Evolutionary conservation across 1,140 invertebrate species (phyloP).

Genomic region (Drosophila tani): DNA sequence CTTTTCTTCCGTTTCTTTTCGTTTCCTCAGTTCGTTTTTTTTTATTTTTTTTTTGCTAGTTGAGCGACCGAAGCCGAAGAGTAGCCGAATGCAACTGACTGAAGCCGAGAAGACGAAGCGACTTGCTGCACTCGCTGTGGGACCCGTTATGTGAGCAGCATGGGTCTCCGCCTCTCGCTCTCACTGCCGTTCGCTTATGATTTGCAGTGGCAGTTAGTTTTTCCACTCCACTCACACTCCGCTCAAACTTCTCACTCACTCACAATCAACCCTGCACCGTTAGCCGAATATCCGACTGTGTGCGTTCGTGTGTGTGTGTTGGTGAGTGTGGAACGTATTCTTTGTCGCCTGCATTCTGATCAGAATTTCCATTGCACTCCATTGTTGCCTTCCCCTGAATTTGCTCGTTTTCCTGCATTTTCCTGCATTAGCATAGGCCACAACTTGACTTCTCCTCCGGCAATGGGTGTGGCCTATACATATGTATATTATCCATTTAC

Average conservation of each 20-base stretch:
- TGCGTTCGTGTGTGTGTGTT: constrained; percentile 1
- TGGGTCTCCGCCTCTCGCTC: constrained; percentile 1
- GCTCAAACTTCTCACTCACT: constrained; percentile 27
- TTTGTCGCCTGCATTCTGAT: constrained; percentile 57
- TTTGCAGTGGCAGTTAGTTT: constrained; percentile 58
- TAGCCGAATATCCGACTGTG: constrained; percentile 20
- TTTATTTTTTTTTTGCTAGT: neutral
- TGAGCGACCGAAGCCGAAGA: constrained; percentile 35
- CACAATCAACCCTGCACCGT: constrained; percentile 45
- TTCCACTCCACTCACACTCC: constrained; percentile 27
- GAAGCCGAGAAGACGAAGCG: constrained; percentile 18
- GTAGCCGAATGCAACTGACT: constrained; percentile 72
- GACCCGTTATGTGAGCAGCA: constrained; percentile 40
- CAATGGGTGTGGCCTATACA: constrained; percentile 58
- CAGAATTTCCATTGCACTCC: constrained; percentile 39
- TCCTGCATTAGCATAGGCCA: constrained; percentile 60
- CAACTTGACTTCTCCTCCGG: constrained; percentile 53
- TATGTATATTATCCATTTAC: constrained; percentile 48
- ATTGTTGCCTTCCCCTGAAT: constrained; percentile 53
- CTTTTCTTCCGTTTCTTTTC: constrained; percentile 3
- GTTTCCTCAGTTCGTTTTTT: constrained; percentile 8
- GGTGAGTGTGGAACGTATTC: constrained; percentile 53
- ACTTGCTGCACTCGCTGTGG: constrained; percentile 47
- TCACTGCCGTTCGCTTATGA: constrained; percentile 36
- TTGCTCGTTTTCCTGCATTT: constrained; percentile 27